Base-by-base conservation (phyloP, 2,113 vertebrate species). In the Apodemus speciosus region DNA sequence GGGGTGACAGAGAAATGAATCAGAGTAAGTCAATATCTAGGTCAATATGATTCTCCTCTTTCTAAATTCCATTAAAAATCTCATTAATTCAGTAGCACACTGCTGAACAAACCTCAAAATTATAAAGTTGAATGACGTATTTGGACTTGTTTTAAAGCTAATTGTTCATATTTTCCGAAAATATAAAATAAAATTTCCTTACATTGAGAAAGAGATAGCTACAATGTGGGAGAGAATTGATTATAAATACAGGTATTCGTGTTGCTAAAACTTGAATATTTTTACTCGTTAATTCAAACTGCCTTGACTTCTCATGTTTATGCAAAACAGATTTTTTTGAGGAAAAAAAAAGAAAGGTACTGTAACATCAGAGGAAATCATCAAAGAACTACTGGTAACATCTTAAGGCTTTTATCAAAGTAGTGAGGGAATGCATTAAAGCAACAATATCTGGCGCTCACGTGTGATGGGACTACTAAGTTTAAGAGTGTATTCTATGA, bases 381-480 rank as follows among this genome's bases (percentile, higher is more conserved):
- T 98, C 98, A 98, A 98, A 98, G 98, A 93, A 95, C 96, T 97
- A 93, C 97, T 97, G 96, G 97, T 96, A 98, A 96, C 97, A 96
- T 98, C 98, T 98, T 97, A 98, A 96, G 97, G 96, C 97, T 98
- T 98, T 98, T 98, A 98, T 98, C 98, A 98, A 98, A 98, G 98
- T 97, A 98, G 98, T 98, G 80, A 98, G 95, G 95, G 98, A 98
- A 98, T 98, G 97, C 98, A 98, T 98, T 98, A 98, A 98, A 98
- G 98, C 97, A 98, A 98, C 97, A 98, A 98, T 97, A 96, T 94
- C 96, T 90, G 92, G 95, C 95, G 91, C 93, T 92, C 96, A 97
- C 95, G 96, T 97, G 97, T 97, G 97, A 97, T 84, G 91, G 94
- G 95, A 97, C 97, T 98, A 88, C 96, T 96, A 97, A 97, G 97